Evolutionary conservation across 2,113 vertebrate genomes (phyloP), one percentile per base, ranked within the genome.

Genomic region (Ptilorrhoa leucosticta): DNA sequence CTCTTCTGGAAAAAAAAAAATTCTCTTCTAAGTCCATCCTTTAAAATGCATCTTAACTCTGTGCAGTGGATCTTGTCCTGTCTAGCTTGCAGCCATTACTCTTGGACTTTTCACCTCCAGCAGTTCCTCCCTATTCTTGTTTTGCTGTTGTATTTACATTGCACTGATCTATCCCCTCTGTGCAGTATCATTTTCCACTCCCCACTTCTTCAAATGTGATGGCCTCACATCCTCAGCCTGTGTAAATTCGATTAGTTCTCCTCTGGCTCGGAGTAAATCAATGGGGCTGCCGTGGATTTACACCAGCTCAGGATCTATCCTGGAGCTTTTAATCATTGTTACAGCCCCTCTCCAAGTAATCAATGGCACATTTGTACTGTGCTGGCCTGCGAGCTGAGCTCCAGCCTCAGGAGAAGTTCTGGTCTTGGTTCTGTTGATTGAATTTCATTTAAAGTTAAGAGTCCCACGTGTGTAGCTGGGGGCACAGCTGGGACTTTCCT

Each of bases 261-360:
- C 85, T 78, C 68, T 45, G 64, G 51, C 92, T 88, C 6, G 10
- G 66, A 91, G 93, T 89, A 76, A 96, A 94, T 94, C 94, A 93
- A 3, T 94, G 84, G 70, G 35, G 33, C 42, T 86, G 56, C 58
- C 1, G 1, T 27, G 69, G 82, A 81, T 96, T 90, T 94, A 83
- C 93, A 83, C 78, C 93, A 88, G 87, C 63, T 90, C 71, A 78
- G 93, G 69, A 93, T 96, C 92, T 78, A 8, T 71, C 68, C 79
- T 68, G n/a, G 39, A 76, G 56, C 83, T 76, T 93, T 90, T 68
- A 75, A 89, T 96, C 64, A 78, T 92, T 90, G 92, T 89, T 68
- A 64, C 87, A 93, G 56, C 64, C 40, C 58, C 57, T 93, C 56
- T 95, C 40, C 69, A 75, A 60, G 70, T 83, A 96, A 92, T 94